phyloP scores from a whole-genome alignment of 2,797 vertebrate species.

The Benthosema pterotum region DNA sequence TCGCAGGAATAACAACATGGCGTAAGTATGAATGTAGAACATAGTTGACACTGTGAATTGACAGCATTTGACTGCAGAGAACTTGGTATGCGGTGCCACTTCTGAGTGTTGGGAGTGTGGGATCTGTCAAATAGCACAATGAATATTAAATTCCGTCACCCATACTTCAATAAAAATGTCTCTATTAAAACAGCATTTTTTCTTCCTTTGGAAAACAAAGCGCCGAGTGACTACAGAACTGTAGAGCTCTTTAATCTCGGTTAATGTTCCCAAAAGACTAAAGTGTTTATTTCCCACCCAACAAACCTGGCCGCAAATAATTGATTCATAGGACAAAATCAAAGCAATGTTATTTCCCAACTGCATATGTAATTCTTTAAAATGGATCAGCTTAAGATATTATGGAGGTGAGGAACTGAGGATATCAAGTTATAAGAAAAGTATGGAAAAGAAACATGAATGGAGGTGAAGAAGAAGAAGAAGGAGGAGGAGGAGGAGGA shows the following conservation, averaged over 20 bases:
- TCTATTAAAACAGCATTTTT: background rate
- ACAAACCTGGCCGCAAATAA: slow-evolving; percentile 6
- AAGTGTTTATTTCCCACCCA: no score
- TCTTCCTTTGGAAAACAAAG: no score
- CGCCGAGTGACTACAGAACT: no score
- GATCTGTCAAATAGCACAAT: no score
- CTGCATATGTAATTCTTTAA: slow-evolving; percentile 11
- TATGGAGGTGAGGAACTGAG: slow-evolving; percentile 15
- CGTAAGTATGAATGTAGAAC: no score
- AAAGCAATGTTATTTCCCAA: background rate
- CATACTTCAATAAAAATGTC: no score
- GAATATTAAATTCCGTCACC: no score
- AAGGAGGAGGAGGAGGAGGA: background rate
- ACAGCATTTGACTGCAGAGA: no score
- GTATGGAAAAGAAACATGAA: background rate
- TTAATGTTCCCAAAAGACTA: background rate
- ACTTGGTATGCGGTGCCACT: no score
- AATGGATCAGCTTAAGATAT: background rate
- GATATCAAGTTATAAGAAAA: slow-evolving; percentile 38
- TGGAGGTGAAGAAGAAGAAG: background rate
- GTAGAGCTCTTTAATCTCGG: no score
- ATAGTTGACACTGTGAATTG: no score
- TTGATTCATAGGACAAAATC: slow-evolving; percentile 2
- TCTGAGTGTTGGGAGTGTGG: no score
- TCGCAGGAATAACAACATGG: background rate